These are phyloP conservation scores for Pipistrellus kuhlii DNA, from an alignment of 2,797 vertebrate genomes.

Conservation along the genomic window DNA sequence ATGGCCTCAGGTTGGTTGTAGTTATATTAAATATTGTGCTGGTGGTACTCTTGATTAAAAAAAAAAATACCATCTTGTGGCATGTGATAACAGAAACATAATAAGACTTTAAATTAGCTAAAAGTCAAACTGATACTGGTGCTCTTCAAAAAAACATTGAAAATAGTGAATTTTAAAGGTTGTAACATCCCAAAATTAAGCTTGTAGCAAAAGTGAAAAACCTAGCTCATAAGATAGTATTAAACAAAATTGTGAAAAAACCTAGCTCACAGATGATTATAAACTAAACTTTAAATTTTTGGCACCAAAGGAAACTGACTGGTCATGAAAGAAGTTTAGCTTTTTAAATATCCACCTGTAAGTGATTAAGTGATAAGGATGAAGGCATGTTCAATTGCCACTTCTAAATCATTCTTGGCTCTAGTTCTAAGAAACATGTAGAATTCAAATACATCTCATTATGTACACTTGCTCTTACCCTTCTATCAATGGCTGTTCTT, in stretches of 20 bases:
- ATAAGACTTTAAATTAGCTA: not conserved
- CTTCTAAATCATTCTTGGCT: not conserved
- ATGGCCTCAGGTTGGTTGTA: not conserved
- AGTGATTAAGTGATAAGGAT: not conserved
- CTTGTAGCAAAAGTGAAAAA: not conserved
- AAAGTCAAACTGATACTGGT: not conserved
- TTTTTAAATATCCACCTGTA: not conserved
- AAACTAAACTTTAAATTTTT: not conserved
- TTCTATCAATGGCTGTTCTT: not conserved
- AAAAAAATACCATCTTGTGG: not conserved
- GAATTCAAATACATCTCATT: not conserved
- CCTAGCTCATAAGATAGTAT: not conserved
- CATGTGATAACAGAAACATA: not conserved
- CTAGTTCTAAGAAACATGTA: not conserved
- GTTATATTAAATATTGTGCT: not conserved
- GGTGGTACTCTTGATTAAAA: not conserved
- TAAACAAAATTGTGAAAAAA: not conserved
- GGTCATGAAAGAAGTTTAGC: not conserved
- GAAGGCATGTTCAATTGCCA: not conserved
- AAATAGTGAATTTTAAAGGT: not conserved
- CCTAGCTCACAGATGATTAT: not conserved
- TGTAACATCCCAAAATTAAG: not conserved
- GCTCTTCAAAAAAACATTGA: not conserved
- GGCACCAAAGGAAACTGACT: not conserved
- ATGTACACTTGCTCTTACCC: not conserved